Evolutionary conservation across 2,797 vertebrate genomes (phyloP).

Genomic region (Chromis chromis): DNA sequence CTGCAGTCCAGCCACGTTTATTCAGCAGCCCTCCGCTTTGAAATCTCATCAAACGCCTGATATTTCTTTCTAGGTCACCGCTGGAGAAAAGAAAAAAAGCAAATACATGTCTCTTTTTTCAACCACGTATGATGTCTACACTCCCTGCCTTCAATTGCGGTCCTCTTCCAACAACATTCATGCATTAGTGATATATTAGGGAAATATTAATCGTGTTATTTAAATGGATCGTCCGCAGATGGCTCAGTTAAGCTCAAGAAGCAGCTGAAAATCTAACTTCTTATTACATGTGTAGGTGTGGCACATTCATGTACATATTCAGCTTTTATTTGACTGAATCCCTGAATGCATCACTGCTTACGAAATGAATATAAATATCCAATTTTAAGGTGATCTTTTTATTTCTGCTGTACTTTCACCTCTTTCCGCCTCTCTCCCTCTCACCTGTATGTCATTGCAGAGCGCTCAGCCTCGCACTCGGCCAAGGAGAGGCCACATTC

Average conservation of each 20-base stretch:
- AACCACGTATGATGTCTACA: conserved; percentile 31
- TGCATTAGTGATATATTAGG: conserved; percentile 29
- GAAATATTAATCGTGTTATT: conserved; percentile 39
- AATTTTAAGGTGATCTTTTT: not conserved
- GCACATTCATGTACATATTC: not conserved
- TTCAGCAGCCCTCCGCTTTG: conserved; percentile 39
- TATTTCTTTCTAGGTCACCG: conserved; percentile 68
- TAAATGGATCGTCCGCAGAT: conserved; percentile 30
- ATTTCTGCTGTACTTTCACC: not conserved
- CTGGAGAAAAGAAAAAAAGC: conserved; percentile 23
- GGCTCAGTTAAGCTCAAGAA: not conserved
- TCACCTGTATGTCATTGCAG: conserved; percentile 87
- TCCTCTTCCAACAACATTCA: conserved; percentile 24
- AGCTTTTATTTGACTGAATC: not conserved
- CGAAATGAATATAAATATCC: not conserved
- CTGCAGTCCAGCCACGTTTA: conserved; percentile 39
- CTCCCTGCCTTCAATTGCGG: conserved; percentile 25
- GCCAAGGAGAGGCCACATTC: conserved; percentile 82
- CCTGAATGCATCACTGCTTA: not conserved
- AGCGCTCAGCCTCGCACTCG: conserved; percentile 76
- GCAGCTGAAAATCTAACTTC: not conserved
- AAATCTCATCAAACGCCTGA: conserved; percentile 63
- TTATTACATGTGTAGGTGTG: not conserved
- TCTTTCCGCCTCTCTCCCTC: conserved; percentile 6
- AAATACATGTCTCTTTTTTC: conserved; percentile 18